Conservation (phyloP, 2,113 vertebrate species). For the Pelodiscus sinensis region DNA sequence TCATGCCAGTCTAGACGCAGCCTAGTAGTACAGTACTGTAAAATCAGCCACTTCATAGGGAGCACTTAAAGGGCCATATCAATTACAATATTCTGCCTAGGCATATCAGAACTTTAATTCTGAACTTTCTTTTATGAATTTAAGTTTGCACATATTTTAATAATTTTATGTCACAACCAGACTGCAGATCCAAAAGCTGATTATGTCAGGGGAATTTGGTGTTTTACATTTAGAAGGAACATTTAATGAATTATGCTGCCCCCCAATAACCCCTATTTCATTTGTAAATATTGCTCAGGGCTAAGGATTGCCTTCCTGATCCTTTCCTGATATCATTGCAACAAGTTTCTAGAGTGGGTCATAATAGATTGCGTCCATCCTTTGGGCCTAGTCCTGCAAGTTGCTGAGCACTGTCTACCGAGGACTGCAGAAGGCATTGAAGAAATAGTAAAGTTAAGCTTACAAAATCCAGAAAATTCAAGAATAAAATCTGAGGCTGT, state of each 20-base stretch:
- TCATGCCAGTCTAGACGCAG: no score
- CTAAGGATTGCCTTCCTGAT: slow-evolving; percentile 71
- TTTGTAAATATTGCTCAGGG: slow-evolving; percentile 73
- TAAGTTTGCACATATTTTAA: slow-evolving; percentile 51
- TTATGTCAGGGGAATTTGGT: slow-evolving; percentile 54
- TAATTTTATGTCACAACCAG: slow-evolving; percentile 54
- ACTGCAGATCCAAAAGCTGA: slow-evolving; percentile 53
- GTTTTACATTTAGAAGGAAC: slow-evolving; percentile 75
- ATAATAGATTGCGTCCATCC: slow-evolving; percentile 20
- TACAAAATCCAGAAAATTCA: slow-evolving; percentile 43
- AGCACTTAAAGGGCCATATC: background rate
- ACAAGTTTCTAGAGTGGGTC: slow-evolving; percentile 35
- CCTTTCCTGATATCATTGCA: slow-evolving; percentile 41
- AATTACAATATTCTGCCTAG: background rate
- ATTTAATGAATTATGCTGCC: slow-evolving; percentile 72
- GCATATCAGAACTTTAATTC: background rate
- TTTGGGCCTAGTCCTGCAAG: slow-evolving; percentile 8
- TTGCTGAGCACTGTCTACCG: background rate
- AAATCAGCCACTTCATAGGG: background rate
- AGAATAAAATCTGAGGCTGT: slow-evolving; percentile 18
- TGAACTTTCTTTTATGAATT: slow-evolving; percentile 37
- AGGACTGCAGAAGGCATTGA: slow-evolving; percentile 29
- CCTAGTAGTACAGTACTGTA: background rate
- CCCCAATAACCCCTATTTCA: slow-evolving; percentile 75
- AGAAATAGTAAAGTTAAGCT: slow-evolving; percentile 22